Percentiles rank a stretch among this genome's conserved stretches.
These are phyloP conservation scores for Cartodere bifasciata DNA, from an alignment of 2,888 invertebrate genomes.

Conservation along the genomic window DNA sequence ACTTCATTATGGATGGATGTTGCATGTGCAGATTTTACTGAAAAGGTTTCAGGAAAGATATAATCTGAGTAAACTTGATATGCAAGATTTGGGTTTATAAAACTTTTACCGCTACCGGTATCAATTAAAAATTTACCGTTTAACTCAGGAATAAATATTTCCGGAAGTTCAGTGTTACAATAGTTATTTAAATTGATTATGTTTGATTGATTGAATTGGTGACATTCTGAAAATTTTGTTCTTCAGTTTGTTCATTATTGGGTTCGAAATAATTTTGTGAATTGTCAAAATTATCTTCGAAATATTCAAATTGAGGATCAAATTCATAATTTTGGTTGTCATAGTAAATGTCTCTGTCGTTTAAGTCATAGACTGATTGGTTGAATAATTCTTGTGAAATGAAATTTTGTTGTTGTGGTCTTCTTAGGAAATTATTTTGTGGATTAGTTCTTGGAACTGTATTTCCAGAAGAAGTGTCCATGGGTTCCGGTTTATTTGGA, in stretches of 20 bases:
- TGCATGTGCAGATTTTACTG: slow-evolving; percentile 10
- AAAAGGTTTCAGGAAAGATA: slow-evolving; percentile 9
- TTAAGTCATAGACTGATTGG: too few species aligned
- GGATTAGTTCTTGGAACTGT: neutral
- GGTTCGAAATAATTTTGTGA: neutral
- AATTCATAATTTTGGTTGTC: neutral
- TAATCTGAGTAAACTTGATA: slow-evolving; percentile 6
- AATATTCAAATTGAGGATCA: neutral
- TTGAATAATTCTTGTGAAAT: slow-evolving; percentile 1
- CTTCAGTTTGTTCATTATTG: neutral
- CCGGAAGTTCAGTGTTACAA: slow-evolving; percentile 6
- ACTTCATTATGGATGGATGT: slow-evolving; percentile 11
- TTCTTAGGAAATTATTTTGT: neutral
- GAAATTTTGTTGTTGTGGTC: neutral
- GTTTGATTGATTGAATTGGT: neutral
- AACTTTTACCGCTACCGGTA: slow-evolving; percentile 11
- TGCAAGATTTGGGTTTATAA: slow-evolving; percentile 11
- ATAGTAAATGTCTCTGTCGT: too few species aligned
- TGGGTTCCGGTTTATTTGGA: slow-evolving; percentile 8
- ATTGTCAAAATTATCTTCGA: neutral
- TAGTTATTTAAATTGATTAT: slow-evolving; percentile 11
- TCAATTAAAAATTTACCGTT: slow-evolving; percentile 12
- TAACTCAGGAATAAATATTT: slow-evolving; percentile 11
- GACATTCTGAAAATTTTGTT: neutral
- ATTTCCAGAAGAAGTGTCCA: slow-evolving; percentile 7